phyloP scores from a whole-genome alignment of 2,888 invertebrate genomes.

The Tromatobia lineatoria region DNA sequence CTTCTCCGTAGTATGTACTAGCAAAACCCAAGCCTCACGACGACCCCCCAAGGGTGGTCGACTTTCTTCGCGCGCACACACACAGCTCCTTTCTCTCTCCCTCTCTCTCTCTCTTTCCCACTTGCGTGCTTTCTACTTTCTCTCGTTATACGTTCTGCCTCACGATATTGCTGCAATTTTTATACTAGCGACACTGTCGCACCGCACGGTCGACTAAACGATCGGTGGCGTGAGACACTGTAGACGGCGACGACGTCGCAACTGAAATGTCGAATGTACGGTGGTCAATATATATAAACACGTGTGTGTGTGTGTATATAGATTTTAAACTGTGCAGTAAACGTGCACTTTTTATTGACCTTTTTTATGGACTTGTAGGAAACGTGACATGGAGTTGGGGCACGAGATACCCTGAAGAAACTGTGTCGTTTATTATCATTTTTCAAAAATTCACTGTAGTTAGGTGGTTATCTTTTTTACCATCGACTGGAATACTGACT shows the following conservation, averaged over 20 bases:
- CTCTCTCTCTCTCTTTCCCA: slow-evolving; percentile 7
- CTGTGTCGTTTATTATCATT: background rate
- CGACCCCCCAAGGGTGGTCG: slow-evolving; percentile 39
- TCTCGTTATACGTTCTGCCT: background rate
- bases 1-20: background rate
- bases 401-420: background rate
- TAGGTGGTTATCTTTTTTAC: background rate
- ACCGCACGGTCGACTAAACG: slow-evolving; percentile 47
- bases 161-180: slow-evolving; percentile 68
- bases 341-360: background rate
- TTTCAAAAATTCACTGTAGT: background rate
- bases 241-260: slow-evolving; percentile 11
- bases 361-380: background rate
- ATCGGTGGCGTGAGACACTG: slow-evolving; percentile 40
- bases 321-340: background rate
- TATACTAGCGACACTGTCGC: slow-evolving; percentile 21
- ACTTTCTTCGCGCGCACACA: slow-evolving; percentile 54
- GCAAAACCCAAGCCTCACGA: background rate
- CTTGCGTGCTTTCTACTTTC: slow-evolving; percentile 2
- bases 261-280: slow-evolving; percentile 24
- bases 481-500: background rate
- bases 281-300: background rate
- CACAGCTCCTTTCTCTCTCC: too few species aligned
- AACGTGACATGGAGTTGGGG: background rate
- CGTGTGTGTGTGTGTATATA: slow-evolving; percentile 1